Evolutionary conservation across 2,797 vertebrate genomes (phyloP).

Genomic region (Helostoma temminkii): DNA sequence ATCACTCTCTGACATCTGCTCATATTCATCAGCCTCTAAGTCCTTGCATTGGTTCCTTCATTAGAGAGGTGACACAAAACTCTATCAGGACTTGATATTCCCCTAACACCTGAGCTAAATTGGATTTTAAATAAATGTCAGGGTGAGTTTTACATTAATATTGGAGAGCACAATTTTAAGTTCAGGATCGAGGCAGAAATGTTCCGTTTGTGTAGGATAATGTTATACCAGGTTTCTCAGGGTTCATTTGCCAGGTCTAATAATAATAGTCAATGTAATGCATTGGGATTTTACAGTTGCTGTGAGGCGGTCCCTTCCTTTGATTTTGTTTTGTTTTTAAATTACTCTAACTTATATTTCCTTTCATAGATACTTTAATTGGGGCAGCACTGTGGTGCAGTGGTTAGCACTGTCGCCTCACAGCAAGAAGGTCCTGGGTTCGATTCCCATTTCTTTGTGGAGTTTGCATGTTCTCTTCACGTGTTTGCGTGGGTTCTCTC

Average conservation of each 20-base stretch:
- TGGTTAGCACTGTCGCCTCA: too few species aligned
- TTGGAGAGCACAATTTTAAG: conserved; percentile 56
- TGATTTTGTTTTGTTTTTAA: conserved; percentile 22
- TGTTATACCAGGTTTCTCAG: conserved; percentile 43
- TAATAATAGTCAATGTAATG: conserved; percentile 30
- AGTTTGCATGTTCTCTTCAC: too few species aligned
- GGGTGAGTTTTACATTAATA: conserved; percentile 78
- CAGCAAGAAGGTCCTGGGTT: too few species aligned
- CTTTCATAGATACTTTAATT: too few species aligned
- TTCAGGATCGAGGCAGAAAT: conserved; percentile 50
- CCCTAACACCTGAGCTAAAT: conserved; percentile 83
- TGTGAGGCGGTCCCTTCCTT: conserved; percentile 10
- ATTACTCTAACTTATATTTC: too few species aligned
- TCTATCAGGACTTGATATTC: conserved; percentile 81
- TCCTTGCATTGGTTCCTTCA: conserved; percentile 81
- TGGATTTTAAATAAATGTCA: conserved; percentile 88
- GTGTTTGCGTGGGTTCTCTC: too few species aligned
- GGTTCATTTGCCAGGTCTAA: conserved; percentile 13
- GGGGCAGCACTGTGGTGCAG: too few species aligned
- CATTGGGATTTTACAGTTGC: conserved; percentile 23
- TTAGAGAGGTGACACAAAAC: conserved; percentile 85
- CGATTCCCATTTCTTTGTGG: too few species aligned
- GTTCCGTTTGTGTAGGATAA: conserved; percentile 53
- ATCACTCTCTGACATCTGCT: conserved; percentile 86
- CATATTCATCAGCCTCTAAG: conserved; percentile 84